Base-by-base conservation (phyloP, 2,797 vertebrate genomes). In the Distichodus sexfasciatus region DNA sequence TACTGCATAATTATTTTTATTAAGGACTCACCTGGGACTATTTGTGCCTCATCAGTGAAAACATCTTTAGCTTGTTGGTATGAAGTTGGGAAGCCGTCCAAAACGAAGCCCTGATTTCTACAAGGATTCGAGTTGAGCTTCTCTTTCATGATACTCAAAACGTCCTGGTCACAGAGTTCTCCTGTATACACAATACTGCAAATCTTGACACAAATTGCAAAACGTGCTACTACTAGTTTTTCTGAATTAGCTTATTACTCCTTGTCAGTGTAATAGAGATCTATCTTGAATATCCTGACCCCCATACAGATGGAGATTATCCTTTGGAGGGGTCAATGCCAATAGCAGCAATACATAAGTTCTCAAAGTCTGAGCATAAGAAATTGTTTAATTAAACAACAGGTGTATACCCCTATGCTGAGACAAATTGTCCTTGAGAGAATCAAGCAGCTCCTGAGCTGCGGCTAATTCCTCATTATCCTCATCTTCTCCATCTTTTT, bases 81-180 rank as follows among this genome's bases (percentile, higher is more conserved):
- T 2, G 91, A 93, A 75, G 93, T 85, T 0, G 92, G 95, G 75
- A 90, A 97, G 2, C 94, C 95, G 75, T 99, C 95, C 23, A 99
- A 87, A 80, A 98, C 80, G 78, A 93, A 99, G 6, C 97, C 97
- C 50, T 96, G 96, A 78, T 99, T 98, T 67, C 74, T 91, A 73
- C 95, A 98, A 11, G 91, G 91, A 79, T 91, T 92, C 8, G 96
- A 95, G 68, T 82, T 89, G 33, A 99, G 87, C 69, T 92, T 97
- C 48, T 94, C 92, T 78, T 79, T 91, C 55, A 98, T 40, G 72
- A 97, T 83, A 31, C 77, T 75, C 78, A 87, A 77, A 46, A 92
- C 2, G n/a, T 87, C 86, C n/a, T 82, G 72, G 59, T 96, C 89
- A 44, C 84, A 84, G 64, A 94, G 82, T 15, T 1, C 87, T 61